Base-by-base conservation (phyloP, 2,888 invertebrate species). In the Chloroclysta siterata region DNA sequence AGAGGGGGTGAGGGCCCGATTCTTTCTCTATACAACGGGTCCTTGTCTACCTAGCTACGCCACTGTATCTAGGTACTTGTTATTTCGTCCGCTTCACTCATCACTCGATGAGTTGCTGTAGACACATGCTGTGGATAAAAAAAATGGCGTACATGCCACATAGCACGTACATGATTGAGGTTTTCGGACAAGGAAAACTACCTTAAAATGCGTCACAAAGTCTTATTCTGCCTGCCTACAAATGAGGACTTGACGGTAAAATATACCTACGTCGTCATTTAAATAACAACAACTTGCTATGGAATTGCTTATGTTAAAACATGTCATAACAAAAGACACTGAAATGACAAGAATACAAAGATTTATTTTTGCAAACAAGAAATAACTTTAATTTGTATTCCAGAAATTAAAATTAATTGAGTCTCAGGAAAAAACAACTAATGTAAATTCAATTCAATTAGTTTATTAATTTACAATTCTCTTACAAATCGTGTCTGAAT, bases 171-270 rank as follows among this genome's bases (percentile, higher is more conserved):
- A 11, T 13, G 11, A 17, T 22, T 22, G 6, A 39, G 50, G 52
- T 55, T 68, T 71, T 70, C 29, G 64, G 66, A 69, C 56, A 66
- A 77, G 79, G 78, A 79, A 79, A 76, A 76, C 72, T 63, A 64
- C 36, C 11, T 69, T 65, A 63, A 60, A 62, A 58, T 73, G 72
- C 72, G 69, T 73, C 71, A 72, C 67, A 54, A 42, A 36, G 42
- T 53, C 33, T 29, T 33, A 22, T 28, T 22, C 17, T 56, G 60
- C 51, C 17, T 56, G 60, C 51, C 60, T 67, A 65, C 65, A 61
- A 58, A 70, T 68, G 65, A 69, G 65, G 53, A 33, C 10, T 51
- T 11, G 52, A 36, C 36, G n/a, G 42, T 42, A 50, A 50, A 46
- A 55, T 56, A n/a, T n/a, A n/a, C n/a, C n/a, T n/a, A 15, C 39